A percentile compares a stretch with the other conserved stretches of the same genome.
These are phyloP conservation scores for Drosophila leontia DNA, from an alignment of 1,140 invertebrate species.

Conservation along the genomic window DNA sequence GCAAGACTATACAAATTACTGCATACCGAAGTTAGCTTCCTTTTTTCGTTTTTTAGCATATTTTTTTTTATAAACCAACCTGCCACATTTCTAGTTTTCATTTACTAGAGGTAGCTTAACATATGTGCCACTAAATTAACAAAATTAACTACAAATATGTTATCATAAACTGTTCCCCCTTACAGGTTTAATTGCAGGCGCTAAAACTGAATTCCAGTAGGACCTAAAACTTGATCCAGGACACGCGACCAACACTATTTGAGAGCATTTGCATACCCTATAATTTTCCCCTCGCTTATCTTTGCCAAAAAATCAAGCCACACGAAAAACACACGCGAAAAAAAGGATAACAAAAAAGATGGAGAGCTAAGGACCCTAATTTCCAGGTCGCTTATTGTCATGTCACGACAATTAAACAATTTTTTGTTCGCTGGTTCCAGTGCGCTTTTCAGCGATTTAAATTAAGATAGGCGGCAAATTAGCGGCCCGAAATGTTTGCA, in stretches of 20 bases:
- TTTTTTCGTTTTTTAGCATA: too few species aligned
- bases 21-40: too few species aligned
- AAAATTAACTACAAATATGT: constrained; percentile 66
- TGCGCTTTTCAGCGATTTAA: constrained; percentile 80
- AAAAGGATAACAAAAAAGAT: constrained; percentile 35
- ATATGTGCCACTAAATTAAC: constrained; percentile 51
- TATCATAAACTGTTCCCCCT: constrained; percentile 66
- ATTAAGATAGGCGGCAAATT: constrained; percentile 82
- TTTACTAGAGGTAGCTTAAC: too few species aligned
- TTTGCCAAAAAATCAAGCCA: constrained; percentile 68
- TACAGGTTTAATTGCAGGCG: constrained; percentile 63
- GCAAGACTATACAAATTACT: too few species aligned
- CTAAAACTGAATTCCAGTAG: constrained; percentile 36
- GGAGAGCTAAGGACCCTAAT: constrained; percentile 68
- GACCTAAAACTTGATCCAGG: constrained; percentile 47
- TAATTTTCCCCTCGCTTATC: constrained; percentile 70
- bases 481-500: constrained; percentile 80
- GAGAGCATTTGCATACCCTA: constrained; percentile 78
- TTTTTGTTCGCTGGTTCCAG: constrained; percentile 55
- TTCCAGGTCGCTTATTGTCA: constrained; percentile 75
- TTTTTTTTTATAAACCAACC: not conserved
- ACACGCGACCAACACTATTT: constrained; percentile 66
- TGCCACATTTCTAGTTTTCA: not conserved
- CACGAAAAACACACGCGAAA: constrained; percentile 61
- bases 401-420: constrained; percentile 79